Percentiles rank a stretch among this genome's conserved stretches.
These are phyloP conservation scores for Apamea sordens DNA, from an alignment of 2,888 invertebrate genomes.

Conservation along the genomic window DNA sequence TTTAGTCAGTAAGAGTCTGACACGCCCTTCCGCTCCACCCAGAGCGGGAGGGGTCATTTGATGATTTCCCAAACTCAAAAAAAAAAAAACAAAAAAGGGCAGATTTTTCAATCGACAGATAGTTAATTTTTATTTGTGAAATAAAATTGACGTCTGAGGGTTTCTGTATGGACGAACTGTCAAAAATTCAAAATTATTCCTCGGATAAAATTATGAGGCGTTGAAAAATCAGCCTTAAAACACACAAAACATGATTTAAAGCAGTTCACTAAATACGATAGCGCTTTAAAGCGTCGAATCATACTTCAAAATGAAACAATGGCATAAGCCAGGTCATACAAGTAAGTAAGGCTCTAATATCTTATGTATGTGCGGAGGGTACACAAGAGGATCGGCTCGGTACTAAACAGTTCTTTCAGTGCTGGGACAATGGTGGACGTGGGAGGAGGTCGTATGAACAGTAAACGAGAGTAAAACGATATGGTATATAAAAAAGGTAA, in stretches of 20 bases:
- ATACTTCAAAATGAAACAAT: conserved; percentile 36
- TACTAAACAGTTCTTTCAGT: conserved; percentile 73
- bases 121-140: no score
- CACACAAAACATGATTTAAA: background rate
- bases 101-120: no score
- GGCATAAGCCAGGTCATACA: conserved; percentile 20
- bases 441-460: conserved; percentile 58
- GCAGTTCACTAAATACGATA: background rate
- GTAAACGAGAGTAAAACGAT: conserved; percentile 59
- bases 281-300: background rate
- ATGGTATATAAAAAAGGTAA: background rate
- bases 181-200: no score
- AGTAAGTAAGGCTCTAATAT: conserved; percentile 59
- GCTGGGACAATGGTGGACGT: conserved; percentile 68
- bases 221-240: no score
- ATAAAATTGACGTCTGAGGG: no score
- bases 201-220: no score
- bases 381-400: conserved; percentile 58
- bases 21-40: no score
- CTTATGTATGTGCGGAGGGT: conserved; percentile 67
- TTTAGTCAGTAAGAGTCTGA: no score
- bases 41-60: no score
- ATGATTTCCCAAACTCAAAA: no score
- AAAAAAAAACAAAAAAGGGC: no score
- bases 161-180: no score